phyloP scores from a whole-genome alignment of 2,113 vertebrate species.

The Amblyopsis rosae region DNA sequence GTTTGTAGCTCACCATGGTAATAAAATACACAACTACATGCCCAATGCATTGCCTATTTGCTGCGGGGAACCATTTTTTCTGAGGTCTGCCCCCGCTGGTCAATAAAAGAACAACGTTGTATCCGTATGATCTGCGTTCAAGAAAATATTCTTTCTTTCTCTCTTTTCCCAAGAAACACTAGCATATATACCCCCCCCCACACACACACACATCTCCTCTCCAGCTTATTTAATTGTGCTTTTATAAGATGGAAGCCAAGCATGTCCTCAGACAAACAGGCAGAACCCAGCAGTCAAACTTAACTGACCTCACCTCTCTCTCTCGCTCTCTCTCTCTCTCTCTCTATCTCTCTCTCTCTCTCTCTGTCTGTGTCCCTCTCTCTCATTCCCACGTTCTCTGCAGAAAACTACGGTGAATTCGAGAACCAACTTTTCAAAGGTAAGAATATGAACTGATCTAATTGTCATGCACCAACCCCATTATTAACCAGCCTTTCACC shows the following conservation, averaged over 20 bases:
- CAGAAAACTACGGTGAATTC: conserved; percentile 77
- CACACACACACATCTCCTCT: conserved; percentile 6
- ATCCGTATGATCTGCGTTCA: too few relatives aligned
- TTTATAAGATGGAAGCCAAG: conserved; percentile 21
- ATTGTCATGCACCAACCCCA: too few relatives aligned
- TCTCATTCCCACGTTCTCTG: conserved; percentile 5
- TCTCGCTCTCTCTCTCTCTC: conserved; percentile 1
- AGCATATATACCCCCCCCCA: too few relatives aligned
- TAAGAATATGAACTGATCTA: conserved; percentile 34
- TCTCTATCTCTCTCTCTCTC: conserved; percentile 15
- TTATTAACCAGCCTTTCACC: too few relatives aligned
- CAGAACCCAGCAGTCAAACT: background rate
- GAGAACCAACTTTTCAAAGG: conserved; percentile 84
- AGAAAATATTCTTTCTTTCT: too few relatives aligned
- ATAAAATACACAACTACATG: too few relatives aligned
- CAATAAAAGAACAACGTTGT: too few relatives aligned
- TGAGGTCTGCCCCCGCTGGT: too few relatives aligned
- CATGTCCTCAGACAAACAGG: conserved; percentile 26
- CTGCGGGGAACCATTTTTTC: too few relatives aligned
- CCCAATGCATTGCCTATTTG: too few relatives aligned
- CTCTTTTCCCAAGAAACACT: too few relatives aligned
- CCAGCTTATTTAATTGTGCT: conserved; percentile 19
- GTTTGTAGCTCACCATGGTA: too few relatives aligned
- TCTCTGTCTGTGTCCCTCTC: background rate
- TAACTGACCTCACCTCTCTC: background rate